Evolutionary conservation across 1,140 invertebrate species (phyloP).

Genomic region (Drosophila truncata): DNA sequence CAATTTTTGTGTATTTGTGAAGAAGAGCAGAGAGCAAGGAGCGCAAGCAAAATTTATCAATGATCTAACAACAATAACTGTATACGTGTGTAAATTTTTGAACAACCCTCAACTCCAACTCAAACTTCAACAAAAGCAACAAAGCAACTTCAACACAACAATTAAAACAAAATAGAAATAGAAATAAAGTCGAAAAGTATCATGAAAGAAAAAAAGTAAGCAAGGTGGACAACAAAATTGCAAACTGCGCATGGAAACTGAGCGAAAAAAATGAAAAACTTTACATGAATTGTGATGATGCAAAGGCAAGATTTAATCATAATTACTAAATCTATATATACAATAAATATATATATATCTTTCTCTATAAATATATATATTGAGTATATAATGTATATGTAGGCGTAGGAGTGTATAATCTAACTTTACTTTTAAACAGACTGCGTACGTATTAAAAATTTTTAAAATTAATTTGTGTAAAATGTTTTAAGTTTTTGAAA

Average conservation of each 20-base stretch:
- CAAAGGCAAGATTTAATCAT: constrained; percentile 84
- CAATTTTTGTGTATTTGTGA: constrained; percentile 69
- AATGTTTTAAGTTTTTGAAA: constrained; percentile 84
- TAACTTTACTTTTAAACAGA: constrained; percentile 84
- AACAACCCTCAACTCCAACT: constrained; percentile 21
- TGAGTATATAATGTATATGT: constrained; percentile 76
- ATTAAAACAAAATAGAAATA: constrained; percentile 45
- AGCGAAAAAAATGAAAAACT: constrained; percentile 72
- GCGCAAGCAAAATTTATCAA: constrained; percentile 61
- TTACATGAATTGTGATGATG: constrained; percentile 84
- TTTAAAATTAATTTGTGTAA: constrained; percentile 83
- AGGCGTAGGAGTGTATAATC: constrained; percentile 80
- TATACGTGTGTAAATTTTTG: constrained; percentile 74
- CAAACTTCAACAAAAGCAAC: background rate
- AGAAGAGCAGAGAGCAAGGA: constrained; percentile 29
- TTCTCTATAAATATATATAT: constrained; percentile 73
- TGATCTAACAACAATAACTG: constrained; percentile 63
- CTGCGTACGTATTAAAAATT: constrained; percentile 84
- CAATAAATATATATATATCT: constrained; percentile 76
- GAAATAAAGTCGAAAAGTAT: constrained; percentile 35
- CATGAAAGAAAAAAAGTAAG: constrained; percentile 26
- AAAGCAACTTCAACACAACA: constrained; percentile 35
- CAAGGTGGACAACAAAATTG: constrained; percentile 57
- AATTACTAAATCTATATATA: constrained; percentile 82
- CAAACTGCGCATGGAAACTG: constrained; percentile 72